These are phyloP conservation scores for Agrilus cyanescens DNA, from an alignment of 2,888 invertebrate genomes.

Conservation along the genomic window DNA sequence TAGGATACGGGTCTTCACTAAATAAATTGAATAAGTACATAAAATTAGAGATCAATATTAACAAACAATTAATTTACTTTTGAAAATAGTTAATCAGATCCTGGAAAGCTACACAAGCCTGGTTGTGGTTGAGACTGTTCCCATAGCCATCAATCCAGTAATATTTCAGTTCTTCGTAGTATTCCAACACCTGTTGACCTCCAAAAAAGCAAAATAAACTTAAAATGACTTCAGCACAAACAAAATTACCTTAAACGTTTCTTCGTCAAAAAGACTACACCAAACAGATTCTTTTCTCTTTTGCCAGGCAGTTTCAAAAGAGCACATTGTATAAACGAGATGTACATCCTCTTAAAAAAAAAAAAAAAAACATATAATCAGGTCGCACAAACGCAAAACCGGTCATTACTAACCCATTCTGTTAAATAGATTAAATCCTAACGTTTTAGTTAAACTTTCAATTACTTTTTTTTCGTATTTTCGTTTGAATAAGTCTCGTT, in stretches of 20 bases:
- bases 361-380: too few species aligned
- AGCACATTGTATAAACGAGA: slow-evolving; percentile 62
- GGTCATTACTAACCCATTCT: neutral
- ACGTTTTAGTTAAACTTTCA: too few species aligned
- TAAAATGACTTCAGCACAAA: neutral
- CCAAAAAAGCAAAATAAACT: neutral
- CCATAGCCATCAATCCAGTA: slow-evolving; percentile 80
- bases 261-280: slow-evolving; percentile 59
- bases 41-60: neutral
- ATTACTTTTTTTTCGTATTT: neutral
- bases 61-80: slow-evolving; percentile 38
- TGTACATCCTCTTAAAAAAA: slow-evolving; percentile 42
- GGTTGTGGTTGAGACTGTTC: slow-evolving; percentile 54
- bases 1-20: slow-evolving; percentile 24
- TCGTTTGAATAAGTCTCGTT: slow-evolving; percentile 6
- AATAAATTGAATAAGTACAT: slow-evolving; percentile 8
- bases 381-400: neutral
- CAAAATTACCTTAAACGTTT: slow-evolving; percentile 41
- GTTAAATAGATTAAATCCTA: too few species aligned
- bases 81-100: slow-evolving; percentile 57
- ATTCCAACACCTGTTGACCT: slow-evolving; percentile 51
- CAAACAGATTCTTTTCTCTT: slow-evolving; percentile 54
- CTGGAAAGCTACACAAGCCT: slow-evolving; percentile 62
- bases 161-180: slow-evolving; percentile 62
- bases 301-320: slow-evolving; percentile 74